A percentile compares a stretch with the other conserved stretches of the same genome.
These are phyloP conservation scores for Huso huso DNA, from an alignment of 2,797 vertebrate genomes.

Conservation along the genomic window DNA sequence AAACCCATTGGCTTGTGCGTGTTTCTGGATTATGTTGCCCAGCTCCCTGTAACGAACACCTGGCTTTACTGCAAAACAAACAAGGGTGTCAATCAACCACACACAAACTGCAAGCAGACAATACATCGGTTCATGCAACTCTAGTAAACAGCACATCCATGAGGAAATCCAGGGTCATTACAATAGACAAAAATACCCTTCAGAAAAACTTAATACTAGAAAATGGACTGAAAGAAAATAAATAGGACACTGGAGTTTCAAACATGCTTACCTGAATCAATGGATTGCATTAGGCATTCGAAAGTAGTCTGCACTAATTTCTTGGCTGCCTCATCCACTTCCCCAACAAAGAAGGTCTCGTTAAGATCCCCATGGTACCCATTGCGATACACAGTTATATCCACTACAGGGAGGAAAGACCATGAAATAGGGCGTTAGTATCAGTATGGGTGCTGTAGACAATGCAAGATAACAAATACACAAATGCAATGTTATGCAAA, in stretches of 20 bases:
- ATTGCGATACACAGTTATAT: slow-evolving; percentile 95
- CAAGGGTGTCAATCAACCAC: too few relatives aligned
- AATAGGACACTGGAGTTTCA: neutral
- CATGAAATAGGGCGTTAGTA: neutral
- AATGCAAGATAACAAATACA: too few relatives aligned
- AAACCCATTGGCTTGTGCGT: slow-evolving; percentile 89
- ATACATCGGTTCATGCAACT: too few relatives aligned
- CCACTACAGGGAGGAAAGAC: slow-evolving; percentile 64
- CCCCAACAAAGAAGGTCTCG: slow-evolving; percentile 92
- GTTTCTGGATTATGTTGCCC: slow-evolving; percentile 97
- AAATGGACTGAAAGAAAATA: neutral
- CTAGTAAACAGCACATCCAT: too few relatives aligned
- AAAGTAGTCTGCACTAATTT: slow-evolving; percentile 90
- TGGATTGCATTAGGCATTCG: slow-evolving; percentile 98
- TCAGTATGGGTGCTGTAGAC: too few relatives aligned
- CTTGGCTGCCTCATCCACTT: slow-evolving; percentile 85
- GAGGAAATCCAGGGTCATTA: too few relatives aligned
- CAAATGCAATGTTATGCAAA: too few relatives aligned
- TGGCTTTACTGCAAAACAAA: slow-evolving; percentile 75
- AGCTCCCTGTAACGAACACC: slow-evolving; percentile 89
- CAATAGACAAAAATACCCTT: too few relatives aligned
- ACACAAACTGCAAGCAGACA: too few relatives aligned
- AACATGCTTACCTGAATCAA: slow-evolving; percentile 76
- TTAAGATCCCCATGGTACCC: slow-evolving; percentile 98
- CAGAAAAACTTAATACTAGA: neutral